Evolutionary conservation across 2,888 invertebrate genomes (phyloP).

Genomic region (Sinopyrophorus schimmeli): DNA sequence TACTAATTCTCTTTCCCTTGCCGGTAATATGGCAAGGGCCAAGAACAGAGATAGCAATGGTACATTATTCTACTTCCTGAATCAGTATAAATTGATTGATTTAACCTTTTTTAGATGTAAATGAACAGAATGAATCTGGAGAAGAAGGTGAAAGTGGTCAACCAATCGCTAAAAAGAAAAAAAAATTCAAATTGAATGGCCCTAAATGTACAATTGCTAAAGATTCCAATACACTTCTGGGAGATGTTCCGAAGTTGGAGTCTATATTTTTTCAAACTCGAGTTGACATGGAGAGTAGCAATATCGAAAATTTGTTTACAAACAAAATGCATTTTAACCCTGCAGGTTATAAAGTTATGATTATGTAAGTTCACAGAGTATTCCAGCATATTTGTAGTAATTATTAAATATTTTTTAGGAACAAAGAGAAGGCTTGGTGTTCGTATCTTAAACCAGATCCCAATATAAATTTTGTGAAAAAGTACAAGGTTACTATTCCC

Average conservation of each 20-base stretch:
- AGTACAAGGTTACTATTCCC: constrained; percentile 34
- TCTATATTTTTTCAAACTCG: constrained; percentile 43
- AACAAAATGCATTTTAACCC: constrained; percentile 39
- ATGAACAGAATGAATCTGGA: no score
- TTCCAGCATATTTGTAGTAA: neutral
- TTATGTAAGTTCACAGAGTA: constrained; percentile 38
- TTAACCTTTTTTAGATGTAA: constrained; percentile 34
- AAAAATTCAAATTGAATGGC: constrained; percentile 30
- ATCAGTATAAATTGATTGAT: constrained; percentile 6
- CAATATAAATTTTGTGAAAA: constrained; percentile 42
- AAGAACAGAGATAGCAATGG: no score
- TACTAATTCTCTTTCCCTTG: constrained; percentile 77
- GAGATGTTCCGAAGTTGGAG: constrained; percentile 41
- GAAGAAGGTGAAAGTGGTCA: no score
- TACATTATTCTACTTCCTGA: constrained; percentile 1
- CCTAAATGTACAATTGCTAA: constrained; percentile 40
- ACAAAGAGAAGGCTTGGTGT: constrained; percentile 20
- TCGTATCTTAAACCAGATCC: constrained; percentile 18
- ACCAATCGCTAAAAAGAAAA: no score
- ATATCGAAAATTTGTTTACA: constrained; percentile 45
- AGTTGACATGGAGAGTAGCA: constrained; percentile 40
- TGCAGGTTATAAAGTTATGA: constrained; percentile 38
- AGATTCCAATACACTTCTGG: constrained; percentile 38
- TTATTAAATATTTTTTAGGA: constrained; percentile 7
- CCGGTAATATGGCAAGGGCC: constrained; percentile 62